A percentile compares a stretch with the other conserved stretches of the same genome.
Evolutionary conservation across 2,797 vertebrate species (phyloP).

Genomic region (Acanthurus tractus): DNA sequence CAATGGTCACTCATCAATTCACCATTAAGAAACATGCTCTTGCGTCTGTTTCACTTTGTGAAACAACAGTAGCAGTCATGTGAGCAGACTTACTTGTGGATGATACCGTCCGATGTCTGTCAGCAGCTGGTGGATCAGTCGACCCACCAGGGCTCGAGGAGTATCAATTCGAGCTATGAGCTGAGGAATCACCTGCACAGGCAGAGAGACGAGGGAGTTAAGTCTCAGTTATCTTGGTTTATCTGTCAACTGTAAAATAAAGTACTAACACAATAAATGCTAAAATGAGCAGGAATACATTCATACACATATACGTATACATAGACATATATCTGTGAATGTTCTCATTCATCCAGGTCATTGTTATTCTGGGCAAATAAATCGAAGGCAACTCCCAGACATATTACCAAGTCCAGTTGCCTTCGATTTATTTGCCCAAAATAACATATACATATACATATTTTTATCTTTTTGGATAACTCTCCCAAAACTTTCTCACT

Average conservation of each 20-base stretch:
- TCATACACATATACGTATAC: too few species aligned
- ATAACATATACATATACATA: too few species aligned
- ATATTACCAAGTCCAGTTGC: too few species aligned
- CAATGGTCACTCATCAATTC: constrained; percentile 6
- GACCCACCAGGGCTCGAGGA: constrained; percentile 94
- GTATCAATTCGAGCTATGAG: constrained; percentile 98
- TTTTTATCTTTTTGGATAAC: too few species aligned
- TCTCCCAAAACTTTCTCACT: too few species aligned
- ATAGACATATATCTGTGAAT: too few species aligned
- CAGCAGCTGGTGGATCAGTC: constrained; percentile 97
- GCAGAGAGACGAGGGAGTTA: neutral
- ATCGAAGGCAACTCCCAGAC: too few species aligned
- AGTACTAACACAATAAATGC: too few species aligned
- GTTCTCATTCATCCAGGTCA: too few species aligned
- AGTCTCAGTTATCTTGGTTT: neutral
- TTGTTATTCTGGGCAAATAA: too few species aligned
- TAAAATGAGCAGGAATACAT: too few species aligned
- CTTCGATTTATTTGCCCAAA: too few species aligned
- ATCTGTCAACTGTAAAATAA: neutral
- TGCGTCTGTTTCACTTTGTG: neutral
- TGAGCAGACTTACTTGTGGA: constrained; percentile 88
- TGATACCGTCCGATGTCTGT: constrained; percentile 98
- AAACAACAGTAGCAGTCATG: neutral
- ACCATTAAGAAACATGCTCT: neutral
- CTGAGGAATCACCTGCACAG: constrained; percentile 94